These are phyloP conservation scores for Agapornis roseicollis DNA, from an alignment of 2,113 vertebrate genomes.

Conservation along the genomic window DNA sequence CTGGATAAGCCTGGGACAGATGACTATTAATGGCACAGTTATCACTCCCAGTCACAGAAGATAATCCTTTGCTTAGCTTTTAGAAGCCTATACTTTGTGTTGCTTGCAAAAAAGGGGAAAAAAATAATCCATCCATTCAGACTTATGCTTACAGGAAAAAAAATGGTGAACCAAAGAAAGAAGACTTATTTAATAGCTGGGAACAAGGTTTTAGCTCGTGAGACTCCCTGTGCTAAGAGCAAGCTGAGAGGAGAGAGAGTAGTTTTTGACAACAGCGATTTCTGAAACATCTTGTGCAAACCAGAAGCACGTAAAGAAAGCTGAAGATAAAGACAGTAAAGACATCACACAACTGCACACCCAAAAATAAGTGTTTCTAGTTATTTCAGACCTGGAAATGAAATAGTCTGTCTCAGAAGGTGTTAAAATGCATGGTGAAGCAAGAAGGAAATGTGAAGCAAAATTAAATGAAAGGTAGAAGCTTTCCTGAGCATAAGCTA, in stretches of 20 bases:
- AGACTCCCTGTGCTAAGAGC: background rate
- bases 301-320: background rate
- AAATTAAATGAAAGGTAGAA: background rate
- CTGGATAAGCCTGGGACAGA: background rate
- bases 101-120: background rate
- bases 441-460: background rate
- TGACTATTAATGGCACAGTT: background rate
- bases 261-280: background rate
- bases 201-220: background rate
- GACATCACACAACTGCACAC: background rate
- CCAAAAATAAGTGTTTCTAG: background rate
- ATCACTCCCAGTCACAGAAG: background rate
- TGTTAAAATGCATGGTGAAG: background rate
- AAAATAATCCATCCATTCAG: background rate
- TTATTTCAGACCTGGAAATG: background rate
- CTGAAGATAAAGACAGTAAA: background rate
- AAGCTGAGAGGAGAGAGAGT: background rate
- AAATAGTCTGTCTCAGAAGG: background rate
- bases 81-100: background rate
- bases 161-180: background rate
- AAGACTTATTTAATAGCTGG: background rate
- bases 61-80: background rate
- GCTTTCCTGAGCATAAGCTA: background rate
- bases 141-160: background rate
- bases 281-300: background rate